phyloP scores from a whole-genome alignment of 1,140 invertebrate species.

The Eumeta japonica region DNA sequence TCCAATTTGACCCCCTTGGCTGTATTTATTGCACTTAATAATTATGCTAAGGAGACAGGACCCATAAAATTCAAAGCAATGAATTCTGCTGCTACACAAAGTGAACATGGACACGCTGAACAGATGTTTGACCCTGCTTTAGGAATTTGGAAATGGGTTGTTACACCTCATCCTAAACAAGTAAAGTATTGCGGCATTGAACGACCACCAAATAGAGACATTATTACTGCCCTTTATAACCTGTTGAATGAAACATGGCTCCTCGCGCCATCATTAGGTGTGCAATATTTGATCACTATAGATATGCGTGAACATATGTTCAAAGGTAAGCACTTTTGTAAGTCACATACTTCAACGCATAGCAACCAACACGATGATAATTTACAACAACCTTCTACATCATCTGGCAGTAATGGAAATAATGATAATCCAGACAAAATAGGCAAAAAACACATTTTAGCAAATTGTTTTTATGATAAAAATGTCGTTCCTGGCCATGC shows the following conservation, averaged over 20 bases:
- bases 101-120: constrained; percentile 28
- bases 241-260: constrained; percentile 38
- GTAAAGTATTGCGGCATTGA: constrained; percentile 44
- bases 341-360: too few relatives aligned
- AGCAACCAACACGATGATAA: too few relatives aligned
- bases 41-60: constrained; percentile 38
- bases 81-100: constrained; percentile 30
- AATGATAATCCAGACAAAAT: too few relatives aligned
- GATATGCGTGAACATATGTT: constrained; percentile 54
- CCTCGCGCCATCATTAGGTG: constrained; percentile 30
- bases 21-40: constrained; percentile 37
- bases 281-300: constrained; percentile 43
- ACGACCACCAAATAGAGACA: constrained; percentile 25
- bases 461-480: constrained; percentile 45
- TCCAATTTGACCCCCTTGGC: constrained; percentile 38
- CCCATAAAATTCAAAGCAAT: constrained; percentile 37
- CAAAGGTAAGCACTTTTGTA: too few relatives aligned
- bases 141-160: constrained; percentile 36
- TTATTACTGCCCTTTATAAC: constrained; percentile 29
- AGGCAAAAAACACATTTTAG: constrained; percentile 37
- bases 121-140: constrained; percentile 34
- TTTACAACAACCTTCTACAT: too few relatives aligned
- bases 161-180: constrained; percentile 40
- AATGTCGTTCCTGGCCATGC: constrained; percentile 42
- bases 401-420: too few relatives aligned